These are phyloP conservation scores for Leptopilina boulardi DNA, from an alignment of 1,140 invertebrate genomes.

Conservation along the genomic window DNA sequence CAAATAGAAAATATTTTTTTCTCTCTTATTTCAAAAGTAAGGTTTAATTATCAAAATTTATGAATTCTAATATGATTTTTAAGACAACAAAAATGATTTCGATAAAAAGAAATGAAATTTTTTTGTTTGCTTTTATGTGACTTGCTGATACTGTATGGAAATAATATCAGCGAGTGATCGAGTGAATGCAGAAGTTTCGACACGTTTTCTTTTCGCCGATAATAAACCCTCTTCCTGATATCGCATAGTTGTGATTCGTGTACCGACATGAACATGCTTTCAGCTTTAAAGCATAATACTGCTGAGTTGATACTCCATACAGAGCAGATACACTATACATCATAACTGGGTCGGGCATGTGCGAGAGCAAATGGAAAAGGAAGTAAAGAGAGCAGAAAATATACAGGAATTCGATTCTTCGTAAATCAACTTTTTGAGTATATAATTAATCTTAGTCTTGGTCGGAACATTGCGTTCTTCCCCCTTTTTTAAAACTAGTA, in stretches of 20 bases:
- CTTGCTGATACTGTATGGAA: neutral
- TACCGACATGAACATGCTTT: constrained; percentile 71
- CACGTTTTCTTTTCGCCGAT: constrained; percentile 41
- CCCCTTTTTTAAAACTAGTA: too few relatives aligned
- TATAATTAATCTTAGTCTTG: too few relatives aligned
- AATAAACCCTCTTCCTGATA: constrained; percentile 60
- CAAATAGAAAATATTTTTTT: too few relatives aligned
- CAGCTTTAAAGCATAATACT: constrained; percentile 69
- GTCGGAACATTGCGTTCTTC: too few relatives aligned
- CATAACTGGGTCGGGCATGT: constrained; percentile 12
- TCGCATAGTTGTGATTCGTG: constrained; percentile 52
- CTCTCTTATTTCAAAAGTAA: too few relatives aligned
- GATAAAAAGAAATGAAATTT: neutral
- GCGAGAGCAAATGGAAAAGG: neutral
- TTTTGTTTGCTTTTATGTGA: neutral
- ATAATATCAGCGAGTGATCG: constrained; percentile 23
- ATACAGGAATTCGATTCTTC: neutral
- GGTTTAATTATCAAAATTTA: too few relatives aligned
- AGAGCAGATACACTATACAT: neutral
- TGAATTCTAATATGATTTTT: too few relatives aligned
- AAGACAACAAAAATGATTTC: too few relatives aligned
- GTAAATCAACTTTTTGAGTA: too few relatives aligned
- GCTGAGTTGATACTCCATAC: constrained; percentile 46
- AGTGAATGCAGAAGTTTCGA: neutral
- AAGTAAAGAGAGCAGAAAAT: neutral